Conservation (phyloP, 2,113 vertebrate genomes). For the Geococcyx californianus region DNA sequence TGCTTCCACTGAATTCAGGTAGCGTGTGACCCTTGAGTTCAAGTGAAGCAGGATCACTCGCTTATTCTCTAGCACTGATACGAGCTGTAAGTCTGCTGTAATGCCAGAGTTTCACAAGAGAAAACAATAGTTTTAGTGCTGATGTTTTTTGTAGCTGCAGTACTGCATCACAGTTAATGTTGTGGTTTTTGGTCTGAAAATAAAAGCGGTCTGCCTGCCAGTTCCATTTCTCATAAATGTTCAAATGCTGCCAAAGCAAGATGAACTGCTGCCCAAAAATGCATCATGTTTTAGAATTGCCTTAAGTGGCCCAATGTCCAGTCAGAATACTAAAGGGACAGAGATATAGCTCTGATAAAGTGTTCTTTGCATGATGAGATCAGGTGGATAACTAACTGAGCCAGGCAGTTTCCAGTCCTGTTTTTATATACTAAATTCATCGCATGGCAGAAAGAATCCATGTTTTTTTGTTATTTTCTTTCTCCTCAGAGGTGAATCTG, state of each 20-base stretch:
- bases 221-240: neutral
- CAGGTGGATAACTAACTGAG: neutral
- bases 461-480: neutral
- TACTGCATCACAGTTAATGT: neutral
- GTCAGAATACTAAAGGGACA: neutral
- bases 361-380: neutral
- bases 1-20: neutral
- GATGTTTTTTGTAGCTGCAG: neutral
- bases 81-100: neutral
- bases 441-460: neutral
- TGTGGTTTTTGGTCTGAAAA: conserved; percentile 16
- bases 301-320: conserved; percentile 20
- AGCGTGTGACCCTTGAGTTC: neutral
- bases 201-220: neutral
- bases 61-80: neutral
- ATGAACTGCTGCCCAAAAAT: conserved; percentile 4
- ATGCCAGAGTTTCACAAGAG: neutral
- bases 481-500: conserved; percentile 88
- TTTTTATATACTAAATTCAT: neutral
- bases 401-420: neutral
- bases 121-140: neutral
- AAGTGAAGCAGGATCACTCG: neutral
- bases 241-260: conserved; percentile 28
- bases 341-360: neutral
- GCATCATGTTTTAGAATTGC: conserved; percentile 2